These are phyloP conservation scores for Grallaria varia DNA, from an alignment of 2,113 vertebrate species.

Conservation along the genomic window DNA sequence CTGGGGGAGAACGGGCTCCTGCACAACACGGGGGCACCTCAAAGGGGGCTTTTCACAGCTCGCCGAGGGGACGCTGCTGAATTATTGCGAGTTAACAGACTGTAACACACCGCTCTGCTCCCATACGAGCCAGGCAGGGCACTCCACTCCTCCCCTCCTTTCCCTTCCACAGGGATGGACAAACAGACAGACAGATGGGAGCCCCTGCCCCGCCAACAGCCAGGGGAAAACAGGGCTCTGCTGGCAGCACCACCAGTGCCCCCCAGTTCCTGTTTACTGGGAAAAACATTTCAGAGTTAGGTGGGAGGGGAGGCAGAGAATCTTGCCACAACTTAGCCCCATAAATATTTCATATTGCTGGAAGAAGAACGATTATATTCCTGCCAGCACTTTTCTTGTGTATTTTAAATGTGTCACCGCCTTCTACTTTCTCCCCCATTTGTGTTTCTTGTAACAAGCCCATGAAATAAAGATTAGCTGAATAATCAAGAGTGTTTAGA, in stretches of 20 bases:
- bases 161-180: conserved; percentile 26
- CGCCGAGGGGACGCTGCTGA: conserved; percentile 1
- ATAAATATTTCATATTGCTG: conserved; percentile 65
- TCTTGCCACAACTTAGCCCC: conserved; percentile 43
- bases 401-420: conserved; percentile 71
- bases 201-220: conserved; percentile 27
- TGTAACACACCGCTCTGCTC: conserved; percentile 52
- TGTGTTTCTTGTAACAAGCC: conserved; percentile 63
- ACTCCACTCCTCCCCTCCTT: not conserved
- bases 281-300: not conserved
- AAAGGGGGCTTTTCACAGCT: conserved; percentile 17
- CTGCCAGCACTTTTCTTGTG: conserved; percentile 66
- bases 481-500: conserved; percentile 66
- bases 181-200: conserved; percentile 50
- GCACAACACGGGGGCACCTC: conserved; percentile 34
- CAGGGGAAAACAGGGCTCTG: not conserved
- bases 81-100: conserved; percentile 70
- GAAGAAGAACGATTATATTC: conserved; percentile 56
- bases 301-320: not conserved
- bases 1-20: not conserved
- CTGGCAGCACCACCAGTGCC: not conserved
- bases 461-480: conserved; percentile 76
- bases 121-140: not conserved
- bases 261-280: not conserved
- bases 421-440: conserved; percentile 61